phyloP scores from a whole-genome alignment of 2,888 invertebrate genomes.

The Conops quadrifasciatus region DNA sequence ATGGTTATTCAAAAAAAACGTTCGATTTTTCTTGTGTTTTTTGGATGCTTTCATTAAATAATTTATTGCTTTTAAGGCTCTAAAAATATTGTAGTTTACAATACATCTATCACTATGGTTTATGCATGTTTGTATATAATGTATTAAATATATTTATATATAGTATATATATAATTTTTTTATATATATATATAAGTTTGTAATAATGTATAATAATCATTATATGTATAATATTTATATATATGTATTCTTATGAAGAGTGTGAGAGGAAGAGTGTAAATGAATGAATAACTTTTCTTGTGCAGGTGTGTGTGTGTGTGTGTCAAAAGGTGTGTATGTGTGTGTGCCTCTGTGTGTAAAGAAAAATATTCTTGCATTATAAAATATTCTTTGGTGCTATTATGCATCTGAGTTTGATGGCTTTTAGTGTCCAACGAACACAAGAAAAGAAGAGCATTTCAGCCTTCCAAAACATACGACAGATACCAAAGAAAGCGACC shows the following conservation, averaged over 20 bases:
- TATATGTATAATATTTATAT: too few relatives aligned
- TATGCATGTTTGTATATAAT: slow-evolving; percentile 30
- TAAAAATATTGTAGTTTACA: slow-evolving; percentile 64
- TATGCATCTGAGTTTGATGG: too few relatives aligned
- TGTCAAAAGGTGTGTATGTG: slow-evolving; percentile 13
- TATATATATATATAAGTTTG: slow-evolving; percentile 35
- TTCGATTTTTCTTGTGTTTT: neutral
- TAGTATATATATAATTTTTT: slow-evolving; percentile 9
- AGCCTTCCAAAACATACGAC: too few relatives aligned
- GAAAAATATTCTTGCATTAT: too few relatives aligned
- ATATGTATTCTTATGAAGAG: slow-evolving; percentile 28
- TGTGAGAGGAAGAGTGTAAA: slow-evolving; percentile 21
- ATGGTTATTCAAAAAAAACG: neutral
- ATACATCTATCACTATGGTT: slow-evolving; percentile 39
- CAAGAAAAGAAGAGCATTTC: too few relatives aligned
- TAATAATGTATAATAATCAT: slow-evolving; percentile 40
- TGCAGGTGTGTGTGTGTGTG: slow-evolving; percentile 22
- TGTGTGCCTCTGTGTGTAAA: neutral
- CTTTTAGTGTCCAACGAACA: too few relatives aligned
- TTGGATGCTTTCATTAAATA: slow-evolving; percentile 35
- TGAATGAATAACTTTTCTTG: slow-evolving; percentile 32
- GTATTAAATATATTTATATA: slow-evolving; percentile 9
- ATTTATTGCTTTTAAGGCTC: slow-evolving; percentile 62
- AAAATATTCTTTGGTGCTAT: too few relatives aligned
- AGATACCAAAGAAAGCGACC: too few relatives aligned